Evolutionary conservation across 23 tunicate species (phyloP), one percentile per base, ranked within the genome.

Genomic region (Trididemnum nubilum): DNA sequence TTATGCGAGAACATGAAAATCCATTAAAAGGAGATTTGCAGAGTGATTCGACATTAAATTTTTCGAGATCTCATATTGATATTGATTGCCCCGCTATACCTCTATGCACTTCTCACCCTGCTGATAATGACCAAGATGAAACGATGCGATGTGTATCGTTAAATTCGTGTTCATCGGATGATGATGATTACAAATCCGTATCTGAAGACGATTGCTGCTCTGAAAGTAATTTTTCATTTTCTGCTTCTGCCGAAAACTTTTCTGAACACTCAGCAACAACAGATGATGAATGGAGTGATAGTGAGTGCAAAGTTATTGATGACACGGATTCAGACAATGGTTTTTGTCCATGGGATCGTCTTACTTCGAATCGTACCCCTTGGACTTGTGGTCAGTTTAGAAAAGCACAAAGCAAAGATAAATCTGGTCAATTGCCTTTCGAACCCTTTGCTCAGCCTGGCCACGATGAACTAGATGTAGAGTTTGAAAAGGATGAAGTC

Each of bases 301-400:
- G 12, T 51, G 67, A 33, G 5, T 18, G 25, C 25, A 12, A 12
- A 26, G n/a, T 3, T 35, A 7, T 3, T 4, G 67, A 54, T 40
- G 90, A 85, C 3, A 70, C 84, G 1, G 84, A 79, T 28, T 69
- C 83, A 37, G 90, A 85, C 35, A 73, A 85, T 22, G 59, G 33
- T 1, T 33, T 60, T 15, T 78, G 79, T 54, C 83, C 40, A 22
- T 85, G 90, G 90, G 84, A 85, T 2, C 82, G 66, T 12, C 21
- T 85, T 33, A 70, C 67, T 19, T 78, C 79, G 2, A 9, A 60
- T 2, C 71, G 84, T 22, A 67, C 29, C 5, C 72, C 90, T 2
- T 85, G 90, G 90, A 85, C 90, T 54, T 70, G 79, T 52, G 21
- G 31, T 37, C 28, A 37, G 3, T n/a, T 2, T 7, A 38, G 39